phyloP scores from a whole-genome alignment of 2,113 vertebrate genomes.

The Sinocyclocheilus anshuiensis region DNA sequence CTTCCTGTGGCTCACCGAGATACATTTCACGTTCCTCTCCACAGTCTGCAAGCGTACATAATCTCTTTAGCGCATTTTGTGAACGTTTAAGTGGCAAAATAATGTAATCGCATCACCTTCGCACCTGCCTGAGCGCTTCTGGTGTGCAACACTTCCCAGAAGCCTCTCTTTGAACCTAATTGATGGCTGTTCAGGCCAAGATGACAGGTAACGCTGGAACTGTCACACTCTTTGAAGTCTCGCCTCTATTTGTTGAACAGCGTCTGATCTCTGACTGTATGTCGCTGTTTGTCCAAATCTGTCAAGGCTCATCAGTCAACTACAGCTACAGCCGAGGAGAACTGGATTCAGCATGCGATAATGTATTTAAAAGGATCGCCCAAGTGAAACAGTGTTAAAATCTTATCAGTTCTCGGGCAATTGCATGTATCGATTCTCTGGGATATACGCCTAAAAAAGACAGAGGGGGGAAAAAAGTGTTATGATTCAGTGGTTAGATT shows the following conservation, averaged over 20 bases:
- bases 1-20: not conserved
- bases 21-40: not conserved
- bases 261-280: conserved; percentile 57
- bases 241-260: conserved; percentile 47
- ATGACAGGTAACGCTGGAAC: conserved; percentile 48
- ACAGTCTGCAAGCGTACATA: not conserved
- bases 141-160: not conserved
- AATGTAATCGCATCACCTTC: conserved; percentile 21
- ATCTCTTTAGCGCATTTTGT: not conserved
- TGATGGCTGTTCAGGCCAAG: conserved; percentile 28
- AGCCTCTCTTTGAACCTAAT: conserved; percentile 39
- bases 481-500: conserved; percentile 20
- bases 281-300: conserved; percentile 58
- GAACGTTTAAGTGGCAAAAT: not conserved
- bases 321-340: conserved; percentile 16
- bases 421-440: conserved; percentile 42
- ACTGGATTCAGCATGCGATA: conserved; percentile 51
- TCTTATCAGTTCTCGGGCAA: conserved; percentile 25
- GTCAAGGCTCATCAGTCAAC: conserved; percentile 60
- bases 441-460: not conserved
- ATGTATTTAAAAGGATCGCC: conserved; percentile 52
- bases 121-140: not conserved
- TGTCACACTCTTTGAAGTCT: conserved; percentile 51
- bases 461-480: not conserved
- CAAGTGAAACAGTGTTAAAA: conserved; percentile 28